A percentile compares a stretch with the other conserved stretches of the same genome.
Conservation (phyloP, 2,113 vertebrate species). For the Phalacrocorax pelagicus region DNA sequence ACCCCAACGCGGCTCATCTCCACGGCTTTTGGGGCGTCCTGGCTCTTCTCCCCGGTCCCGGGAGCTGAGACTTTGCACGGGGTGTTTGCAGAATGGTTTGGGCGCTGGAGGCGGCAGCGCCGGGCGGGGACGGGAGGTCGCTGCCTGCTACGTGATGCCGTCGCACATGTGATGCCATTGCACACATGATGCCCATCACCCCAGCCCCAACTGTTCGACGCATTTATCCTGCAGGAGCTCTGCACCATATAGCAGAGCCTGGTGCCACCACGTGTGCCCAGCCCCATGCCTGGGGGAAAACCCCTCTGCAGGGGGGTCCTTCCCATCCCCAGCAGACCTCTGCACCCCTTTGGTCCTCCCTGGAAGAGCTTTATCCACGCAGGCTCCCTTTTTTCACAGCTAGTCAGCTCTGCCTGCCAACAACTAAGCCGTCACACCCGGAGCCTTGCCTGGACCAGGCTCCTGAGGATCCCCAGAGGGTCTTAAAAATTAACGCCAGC, state of each 20-base stretch:
- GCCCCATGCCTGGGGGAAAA: fast-evolving
- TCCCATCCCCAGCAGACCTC: neutral
- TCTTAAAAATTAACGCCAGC: neutral
- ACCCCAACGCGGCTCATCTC: neutral
- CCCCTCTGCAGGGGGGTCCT: neutral
- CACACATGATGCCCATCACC: neutral
- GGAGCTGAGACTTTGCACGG: fast-evolving
- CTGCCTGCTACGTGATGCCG: fast-evolving
- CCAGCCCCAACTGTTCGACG: fast-evolving
- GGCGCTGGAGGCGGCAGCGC: neutral
- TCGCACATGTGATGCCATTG: no score
- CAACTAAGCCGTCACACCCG: fast-evolving
- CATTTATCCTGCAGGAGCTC: neutral
- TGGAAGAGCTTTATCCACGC: neutral
- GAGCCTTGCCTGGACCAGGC: neutral
- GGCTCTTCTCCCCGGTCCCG: neutral
- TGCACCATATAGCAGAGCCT: neutral
- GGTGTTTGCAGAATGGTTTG: neutral
- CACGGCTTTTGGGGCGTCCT: fast-evolving
- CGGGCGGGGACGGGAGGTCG: neutral
- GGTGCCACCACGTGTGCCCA: neutral
- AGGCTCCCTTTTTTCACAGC: neutral
- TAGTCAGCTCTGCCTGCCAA: neutral
- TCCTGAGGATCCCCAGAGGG: neutral
- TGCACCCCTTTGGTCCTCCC: neutral